Evolutionary conservation across 2,113 vertebrate species (phyloP).

Genomic region (Phasianus colchicus): DNA sequence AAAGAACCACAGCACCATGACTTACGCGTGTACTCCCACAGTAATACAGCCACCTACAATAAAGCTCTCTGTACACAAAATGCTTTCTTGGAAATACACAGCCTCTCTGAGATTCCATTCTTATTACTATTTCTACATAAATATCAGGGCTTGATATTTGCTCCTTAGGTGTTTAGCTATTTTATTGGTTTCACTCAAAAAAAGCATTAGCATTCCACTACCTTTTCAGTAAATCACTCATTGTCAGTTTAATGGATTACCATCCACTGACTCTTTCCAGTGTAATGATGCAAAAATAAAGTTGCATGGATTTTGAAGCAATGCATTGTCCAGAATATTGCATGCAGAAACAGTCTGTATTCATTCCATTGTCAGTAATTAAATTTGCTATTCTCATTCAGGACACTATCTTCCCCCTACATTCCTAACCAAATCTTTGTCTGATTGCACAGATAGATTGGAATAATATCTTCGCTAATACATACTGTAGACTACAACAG

Average conservation of each 20-base stretch:
- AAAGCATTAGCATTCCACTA: constrained; percentile 34
- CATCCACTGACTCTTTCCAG: background rate
- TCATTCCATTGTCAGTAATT: constrained; percentile 50
- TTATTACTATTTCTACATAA: constrained; percentile 29
- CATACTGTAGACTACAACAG: background rate
- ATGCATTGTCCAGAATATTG: background rate
- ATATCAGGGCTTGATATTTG: constrained; percentile 47
- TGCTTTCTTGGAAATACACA: background rate
- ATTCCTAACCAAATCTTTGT: constrained; percentile 33
- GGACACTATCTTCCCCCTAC: background rate
- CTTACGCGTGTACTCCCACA: background rate
- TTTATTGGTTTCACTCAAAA: background rate
- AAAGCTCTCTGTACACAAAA: background rate
- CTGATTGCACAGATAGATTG: constrained; percentile 2
- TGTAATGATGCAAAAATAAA: background rate
- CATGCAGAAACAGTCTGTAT: constrained; percentile 16
- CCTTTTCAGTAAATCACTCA: background rate
- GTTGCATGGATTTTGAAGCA: background rate
- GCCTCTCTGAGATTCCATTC: background rate
- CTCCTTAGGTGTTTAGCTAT: constrained; percentile 23
- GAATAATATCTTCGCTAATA: background rate
- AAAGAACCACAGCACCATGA: background rate
- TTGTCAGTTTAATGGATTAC: background rate
- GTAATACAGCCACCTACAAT: background rate
- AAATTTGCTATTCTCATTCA: constrained; percentile 40